Evolutionary conservation across 2,888 invertebrate genomes (phyloP).

Genomic region (Oegoconia quadripuncta): DNA sequence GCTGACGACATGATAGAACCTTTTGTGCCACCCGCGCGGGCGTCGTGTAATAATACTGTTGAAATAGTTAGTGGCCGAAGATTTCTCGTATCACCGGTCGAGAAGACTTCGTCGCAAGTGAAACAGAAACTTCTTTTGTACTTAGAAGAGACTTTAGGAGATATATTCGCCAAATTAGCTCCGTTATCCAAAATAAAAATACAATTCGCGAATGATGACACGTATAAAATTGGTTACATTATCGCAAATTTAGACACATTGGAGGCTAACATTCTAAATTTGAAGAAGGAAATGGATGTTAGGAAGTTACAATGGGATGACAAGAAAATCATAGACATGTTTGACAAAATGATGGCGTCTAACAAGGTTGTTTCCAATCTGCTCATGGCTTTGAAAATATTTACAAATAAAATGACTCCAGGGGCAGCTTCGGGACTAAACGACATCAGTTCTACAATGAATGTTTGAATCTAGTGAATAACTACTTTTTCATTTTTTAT

Average conservation of each 20-base stretch:
- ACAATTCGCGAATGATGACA: slow-evolving; percentile 22
- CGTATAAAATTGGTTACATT: slow-evolving; percentile 43
- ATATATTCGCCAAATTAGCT: slow-evolving; percentile 31
- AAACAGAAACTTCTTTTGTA: slow-evolving; percentile 34
- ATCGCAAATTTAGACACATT: slow-evolving; percentile 44
- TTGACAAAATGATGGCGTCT: slow-evolving; percentile 35
- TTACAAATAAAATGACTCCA: slow-evolving; percentile 5
- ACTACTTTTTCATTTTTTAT: too few species aligned
- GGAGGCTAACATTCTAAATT: slow-evolving; percentile 30
- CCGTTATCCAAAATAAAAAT: slow-evolving; percentile 28
- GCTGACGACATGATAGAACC: too few species aligned
- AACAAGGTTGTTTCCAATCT: slow-evolving; percentile 28
- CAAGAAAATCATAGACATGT: slow-evolving; percentile 31
- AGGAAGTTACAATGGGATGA: slow-evolving; percentile 31
- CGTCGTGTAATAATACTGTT: slow-evolving; percentile 8
- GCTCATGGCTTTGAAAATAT: slow-evolving; percentile 26
- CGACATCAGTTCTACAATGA: too few species aligned
- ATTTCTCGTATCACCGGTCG: slow-evolving; percentile 1
- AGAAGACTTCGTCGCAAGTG: slow-evolving; percentile 19
- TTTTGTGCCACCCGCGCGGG: too few species aligned
- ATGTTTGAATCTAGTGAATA: too few species aligned
- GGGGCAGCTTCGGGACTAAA: not conserved
- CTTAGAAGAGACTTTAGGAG: slow-evolving; percentile 31
- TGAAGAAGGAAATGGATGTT: slow-evolving; percentile 28
- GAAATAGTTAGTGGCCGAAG: slow-evolving; percentile 11